phyloP scores from a whole-genome alignment of 2,113 vertebrate species.

The Amblyornis subalaris region DNA sequence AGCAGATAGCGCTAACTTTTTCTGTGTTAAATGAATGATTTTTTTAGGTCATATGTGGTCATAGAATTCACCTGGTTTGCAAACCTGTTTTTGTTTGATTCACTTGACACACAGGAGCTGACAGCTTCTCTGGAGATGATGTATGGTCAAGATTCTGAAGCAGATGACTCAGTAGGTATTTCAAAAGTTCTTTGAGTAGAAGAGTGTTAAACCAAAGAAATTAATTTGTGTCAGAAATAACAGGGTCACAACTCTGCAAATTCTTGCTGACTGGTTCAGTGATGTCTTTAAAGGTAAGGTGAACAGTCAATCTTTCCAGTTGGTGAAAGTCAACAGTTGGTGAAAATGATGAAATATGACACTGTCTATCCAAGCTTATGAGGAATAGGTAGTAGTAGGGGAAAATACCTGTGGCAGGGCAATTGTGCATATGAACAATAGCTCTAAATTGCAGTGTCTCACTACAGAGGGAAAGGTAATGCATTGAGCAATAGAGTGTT shows the following conservation, averaged over 20 bases:
- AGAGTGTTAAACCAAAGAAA: constrained; percentile 58
- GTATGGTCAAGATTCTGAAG: constrained; percentile 49
- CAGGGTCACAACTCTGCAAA: constrained; percentile 59
- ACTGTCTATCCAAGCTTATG: neutral
- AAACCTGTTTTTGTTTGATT: neutral
- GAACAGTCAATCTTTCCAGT: neutral
- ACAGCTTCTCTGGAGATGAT: constrained; percentile 52
- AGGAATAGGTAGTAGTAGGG: neutral
- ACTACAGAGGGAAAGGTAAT: neutral
- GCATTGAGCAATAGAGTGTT: neutral
- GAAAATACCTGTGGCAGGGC: neutral
- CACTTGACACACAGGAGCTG: constrained; percentile 51
- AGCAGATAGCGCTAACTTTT: neutral
- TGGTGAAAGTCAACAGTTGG: neutral
- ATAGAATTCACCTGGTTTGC: neutral
- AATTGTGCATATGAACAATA: neutral
- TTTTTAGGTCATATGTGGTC: neutral
- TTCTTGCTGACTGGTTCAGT: constrained; percentile 66
- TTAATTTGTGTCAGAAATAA: constrained; percentile 55
- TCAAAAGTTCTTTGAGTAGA: constrained; percentile 70
- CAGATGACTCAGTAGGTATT: constrained; percentile 53
- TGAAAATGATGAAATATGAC: neutral
- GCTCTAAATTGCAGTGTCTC: neutral
- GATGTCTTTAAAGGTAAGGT: constrained; percentile 55
- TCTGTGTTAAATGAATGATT: neutral